Evolutionary conservation across 2,797 vertebrate genomes (phyloP), one percentile per base, ranked within the genome.

Genomic region (Aselliscus stoliczkanus): DNA sequence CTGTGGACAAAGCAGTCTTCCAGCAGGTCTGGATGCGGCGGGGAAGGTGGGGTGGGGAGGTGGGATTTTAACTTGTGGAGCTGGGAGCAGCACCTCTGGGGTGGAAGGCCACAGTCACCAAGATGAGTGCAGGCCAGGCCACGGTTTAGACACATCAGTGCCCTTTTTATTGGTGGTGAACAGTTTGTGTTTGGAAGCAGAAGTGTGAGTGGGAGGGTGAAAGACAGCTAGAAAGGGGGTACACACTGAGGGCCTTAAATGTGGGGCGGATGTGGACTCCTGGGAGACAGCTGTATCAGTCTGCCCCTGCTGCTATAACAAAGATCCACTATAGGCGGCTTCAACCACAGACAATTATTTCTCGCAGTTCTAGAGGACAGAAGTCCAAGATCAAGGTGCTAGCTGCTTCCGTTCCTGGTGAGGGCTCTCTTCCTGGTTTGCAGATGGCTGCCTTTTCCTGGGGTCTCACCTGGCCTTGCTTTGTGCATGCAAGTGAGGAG

Each of bases 111-210:
- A 47, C 3, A 5, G 14, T n/a, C 29, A 50, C n/a, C 39, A 54
- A 56, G 52, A n/a, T 4, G 0, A 31, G n/a, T 2, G 27, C 25
- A 27, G 29, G 12, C 11, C 70, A 29, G 42, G 11, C 23, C 27
- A 5, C 4, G 0, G 84, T 10, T n/a, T 17, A 25, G 18, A 70
- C 54, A 25, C 27, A 37, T 14, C 0, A 0, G 21, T 13, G 70
- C 27, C 14, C n/a, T 44, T 2, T 9, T 58, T 31, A 50, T 58
- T 47, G 8, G 25, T 15, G 11, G 56, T 9, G 25, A 37, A 42
- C 2, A 10, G 58, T 58, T 79, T 42, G 7, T 42, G 18, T 70
- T 29, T 69, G 52, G 47, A 86, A 85, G 62, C 9, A 52, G 69
- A 60, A 31, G 17, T 52, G 7, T 34, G 31, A 21, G 9, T n/a